These are phyloP conservation scores for Porites evermanni DNA, from an alignment of 92 coral and sea anemone species.

Conservation along the genomic window DNA sequence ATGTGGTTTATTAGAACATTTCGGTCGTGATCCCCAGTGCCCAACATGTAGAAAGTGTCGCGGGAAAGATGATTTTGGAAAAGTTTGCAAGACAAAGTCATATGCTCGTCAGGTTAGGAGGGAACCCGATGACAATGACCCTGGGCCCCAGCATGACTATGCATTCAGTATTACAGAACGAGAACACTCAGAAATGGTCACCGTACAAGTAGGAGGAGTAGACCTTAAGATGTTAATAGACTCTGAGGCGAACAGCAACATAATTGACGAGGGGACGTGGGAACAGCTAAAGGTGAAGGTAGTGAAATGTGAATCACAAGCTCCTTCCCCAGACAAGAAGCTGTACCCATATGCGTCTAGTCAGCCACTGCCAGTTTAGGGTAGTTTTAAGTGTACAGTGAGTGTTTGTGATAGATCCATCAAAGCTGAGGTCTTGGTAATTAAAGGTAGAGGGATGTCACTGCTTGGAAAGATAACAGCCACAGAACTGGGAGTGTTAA, in stretches of 20 bases:
- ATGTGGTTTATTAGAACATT: slow-evolving; percentile 33
- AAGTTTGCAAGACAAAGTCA: slow-evolving; percentile 28
- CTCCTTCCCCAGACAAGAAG: too few relatives aligned
- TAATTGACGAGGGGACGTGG: too few relatives aligned
- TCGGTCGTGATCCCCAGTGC: slow-evolving; percentile 46
- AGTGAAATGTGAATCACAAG: too few relatives aligned
- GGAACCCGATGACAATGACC: slow-evolving; percentile 20
- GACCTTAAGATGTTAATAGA: too few relatives aligned
- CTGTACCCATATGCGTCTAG: too few relatives aligned
- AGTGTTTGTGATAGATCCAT: slow-evolving; percentile 27
- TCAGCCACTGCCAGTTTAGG: too few relatives aligned
- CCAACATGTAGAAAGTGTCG: background rate
- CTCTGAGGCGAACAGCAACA: too few relatives aligned
- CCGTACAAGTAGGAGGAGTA: too few relatives aligned
- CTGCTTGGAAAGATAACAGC: slow-evolving; percentile 38
- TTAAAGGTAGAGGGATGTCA: slow-evolving; percentile 35
- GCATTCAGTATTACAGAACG: background rate
- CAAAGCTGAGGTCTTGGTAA: slow-evolving; percentile 22
- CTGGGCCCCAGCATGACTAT: background rate
- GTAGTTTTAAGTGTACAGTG: slow-evolving; percentile 1
- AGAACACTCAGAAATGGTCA: too few relatives aligned
- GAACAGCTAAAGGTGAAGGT: too few relatives aligned
- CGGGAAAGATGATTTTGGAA: too few relatives aligned
- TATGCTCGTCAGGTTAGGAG: slow-evolving; percentile 11
- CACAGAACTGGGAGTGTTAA: slow-evolving; percentile 33